phyloP scores from a whole-genome alignment of 2,113 vertebrate species.

The Pogona vitticeps region DNA sequence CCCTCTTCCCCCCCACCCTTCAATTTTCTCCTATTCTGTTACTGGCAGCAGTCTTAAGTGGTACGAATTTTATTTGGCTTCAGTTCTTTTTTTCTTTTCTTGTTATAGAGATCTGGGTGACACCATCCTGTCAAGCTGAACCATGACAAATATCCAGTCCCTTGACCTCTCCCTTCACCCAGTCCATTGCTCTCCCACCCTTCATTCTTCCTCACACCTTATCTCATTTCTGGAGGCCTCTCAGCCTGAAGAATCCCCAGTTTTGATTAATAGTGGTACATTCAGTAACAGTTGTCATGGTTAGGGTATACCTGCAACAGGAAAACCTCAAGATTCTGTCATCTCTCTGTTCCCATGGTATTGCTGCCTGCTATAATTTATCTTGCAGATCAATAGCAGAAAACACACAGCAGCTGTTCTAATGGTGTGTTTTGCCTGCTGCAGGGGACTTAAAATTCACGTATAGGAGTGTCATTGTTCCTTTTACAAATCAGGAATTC shows the following conservation, averaged over 20 bases:
- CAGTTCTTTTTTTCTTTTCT: background rate
- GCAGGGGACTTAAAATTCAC: background rate
- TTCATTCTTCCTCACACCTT: background rate
- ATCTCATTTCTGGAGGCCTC: background rate
- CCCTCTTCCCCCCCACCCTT: too few species aligned
- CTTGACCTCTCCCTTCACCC: background rate
- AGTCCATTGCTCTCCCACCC: background rate
- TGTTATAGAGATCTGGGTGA: background rate
- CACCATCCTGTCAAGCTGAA: background rate
- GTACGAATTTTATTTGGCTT: background rate
- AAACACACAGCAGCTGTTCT: slow-evolving; percentile 7
- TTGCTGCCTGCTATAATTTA: background rate
- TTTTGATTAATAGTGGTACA: background rate
- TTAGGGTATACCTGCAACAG: background rate
- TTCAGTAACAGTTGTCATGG: background rate
- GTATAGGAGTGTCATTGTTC: background rate
- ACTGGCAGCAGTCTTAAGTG: too few species aligned
- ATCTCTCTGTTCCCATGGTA: background rate
- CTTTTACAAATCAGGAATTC: slow-evolving; percentile 6
- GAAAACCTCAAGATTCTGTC: background rate
- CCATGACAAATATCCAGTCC: background rate
- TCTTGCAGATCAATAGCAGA: slow-evolving; percentile 25
- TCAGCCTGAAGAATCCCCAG: background rate
- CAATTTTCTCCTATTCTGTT: too few species aligned
- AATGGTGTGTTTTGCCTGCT: background rate